phyloP scores from a whole-genome alignment of 2,113 vertebrate genomes.

The Myanophis thanlyinensis region DNA sequence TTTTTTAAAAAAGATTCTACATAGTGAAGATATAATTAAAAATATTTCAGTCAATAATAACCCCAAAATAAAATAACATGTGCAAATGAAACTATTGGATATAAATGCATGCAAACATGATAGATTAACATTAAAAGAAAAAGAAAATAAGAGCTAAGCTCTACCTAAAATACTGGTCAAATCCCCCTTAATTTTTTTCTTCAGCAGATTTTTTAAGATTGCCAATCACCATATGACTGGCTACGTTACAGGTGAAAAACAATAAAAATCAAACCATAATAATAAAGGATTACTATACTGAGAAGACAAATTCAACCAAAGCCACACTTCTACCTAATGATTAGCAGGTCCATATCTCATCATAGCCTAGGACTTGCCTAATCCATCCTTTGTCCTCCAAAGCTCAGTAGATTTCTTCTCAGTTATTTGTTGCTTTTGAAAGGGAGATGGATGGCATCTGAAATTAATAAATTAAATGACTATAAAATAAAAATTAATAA shows the following conservation, averaged over 20 bases:
- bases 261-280: neutral
- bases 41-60: neutral
- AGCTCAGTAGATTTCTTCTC: neutral
- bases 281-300: neutral
- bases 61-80: neutral
- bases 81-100: neutral
- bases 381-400: neutral
- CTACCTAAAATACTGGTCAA: neutral
- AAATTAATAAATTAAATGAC: neutral
- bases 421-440: neutral
- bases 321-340: neutral
- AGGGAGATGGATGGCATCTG: neutral
- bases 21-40: neutral
- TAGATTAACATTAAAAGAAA: neutral
- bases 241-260: neutral
- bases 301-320: neutral
- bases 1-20: neutral
- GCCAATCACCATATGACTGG: neutral
- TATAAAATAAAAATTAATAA: neutral
- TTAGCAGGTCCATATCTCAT: neutral
- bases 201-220: neutral
- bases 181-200: neutral
- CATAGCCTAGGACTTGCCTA: neutral
- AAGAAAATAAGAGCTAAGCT: neutral
- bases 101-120: neutral